phyloP scores from a whole-genome alignment of 2,113 vertebrate genomes.

The Xiphophorus couchianus region DNA sequence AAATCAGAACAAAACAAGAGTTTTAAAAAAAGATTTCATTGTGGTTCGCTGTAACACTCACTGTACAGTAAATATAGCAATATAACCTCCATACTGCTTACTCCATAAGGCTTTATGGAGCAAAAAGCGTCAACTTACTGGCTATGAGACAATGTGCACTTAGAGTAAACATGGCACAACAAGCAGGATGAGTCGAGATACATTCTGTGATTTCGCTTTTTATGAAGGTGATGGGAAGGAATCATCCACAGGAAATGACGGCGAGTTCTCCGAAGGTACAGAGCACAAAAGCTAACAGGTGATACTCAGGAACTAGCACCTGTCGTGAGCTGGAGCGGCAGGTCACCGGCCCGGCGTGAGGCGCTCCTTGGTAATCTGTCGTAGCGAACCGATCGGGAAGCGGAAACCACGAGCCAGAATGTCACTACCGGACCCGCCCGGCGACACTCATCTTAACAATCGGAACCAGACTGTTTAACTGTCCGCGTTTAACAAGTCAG shows the following conservation, averaged over 20 bases:
- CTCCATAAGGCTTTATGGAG: conserved; percentile 49
- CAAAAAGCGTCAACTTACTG: conserved; percentile 16
- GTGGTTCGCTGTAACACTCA: conserved; percentile 46
- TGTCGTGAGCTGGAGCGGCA: conserved; percentile 37
- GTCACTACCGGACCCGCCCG: background rate
- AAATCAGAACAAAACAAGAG: conserved; percentile 7
- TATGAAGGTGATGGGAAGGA: conserved; percentile 16
- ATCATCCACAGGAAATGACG: background rate
- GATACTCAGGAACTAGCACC: conserved; percentile 38
- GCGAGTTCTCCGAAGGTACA: conserved; percentile 22
- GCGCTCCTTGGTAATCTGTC: conserved; percentile 31
- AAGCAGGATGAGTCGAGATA: conserved; percentile 49
- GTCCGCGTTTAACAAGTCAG: conserved; percentile 72
- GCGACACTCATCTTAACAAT: background rate
- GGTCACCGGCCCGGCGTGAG: conserved; percentile 13
- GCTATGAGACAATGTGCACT: conserved; percentile 43
- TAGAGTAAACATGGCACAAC: conserved; percentile 50
- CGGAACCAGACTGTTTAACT: conserved; percentile 7
- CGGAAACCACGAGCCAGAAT: conserved; percentile 21
- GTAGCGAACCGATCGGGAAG: conserved; percentile 21
- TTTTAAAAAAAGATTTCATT: conserved; percentile 36
- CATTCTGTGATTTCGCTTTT: conserved; percentile 13
- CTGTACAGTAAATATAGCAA: conserved; percentile 59
- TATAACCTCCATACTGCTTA: conserved; percentile 14
- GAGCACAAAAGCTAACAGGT: conserved; percentile 48